phyloP scores from a whole-genome alignment of 2,113 vertebrate genomes.

The Labrus mixtus region DNA sequence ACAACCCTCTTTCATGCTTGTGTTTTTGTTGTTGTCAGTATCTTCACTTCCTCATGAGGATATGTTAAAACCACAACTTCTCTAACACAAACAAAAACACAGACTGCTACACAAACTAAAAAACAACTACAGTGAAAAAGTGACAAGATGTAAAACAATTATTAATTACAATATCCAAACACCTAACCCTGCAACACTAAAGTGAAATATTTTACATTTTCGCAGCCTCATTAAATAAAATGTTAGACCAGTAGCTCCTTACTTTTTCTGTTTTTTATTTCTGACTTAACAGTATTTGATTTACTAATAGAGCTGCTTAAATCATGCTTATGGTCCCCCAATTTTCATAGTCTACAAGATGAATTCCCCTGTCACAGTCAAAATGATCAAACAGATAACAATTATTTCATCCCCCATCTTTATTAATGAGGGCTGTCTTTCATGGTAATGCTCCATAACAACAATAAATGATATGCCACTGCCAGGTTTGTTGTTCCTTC shows the following conservation, averaged over 20 bases:
- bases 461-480: slow-evolving; percentile 86
- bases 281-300: slow-evolving; percentile 72
- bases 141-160: slow-evolving; percentile 18
- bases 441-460: slow-evolving; percentile 86
- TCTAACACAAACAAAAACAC: slow-evolving; percentile 67
- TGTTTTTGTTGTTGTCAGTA: slow-evolving; percentile 61
- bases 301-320: slow-evolving; percentile 85
- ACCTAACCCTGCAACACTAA: slow-evolving; percentile 12
- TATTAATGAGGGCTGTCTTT: slow-evolving; percentile 89
- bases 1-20: slow-evolving; percentile 39
- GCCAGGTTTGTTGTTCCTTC: slow-evolving; percentile 81
- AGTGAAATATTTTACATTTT: slow-evolving; percentile 8
- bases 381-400: slow-evolving; percentile 90
- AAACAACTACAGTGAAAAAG: neutral
- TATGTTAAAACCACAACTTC: slow-evolving; percentile 82
- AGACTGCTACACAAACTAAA: slow-evolving; percentile 5
- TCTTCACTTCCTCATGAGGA: slow-evolving; percentile 82
- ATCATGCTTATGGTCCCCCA: slow-evolving; percentile 85
- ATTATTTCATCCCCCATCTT: slow-evolving; percentile 87
- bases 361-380: slow-evolving; percentile 86
- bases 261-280: slow-evolving; percentile 12
- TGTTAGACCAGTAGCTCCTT: neutral
- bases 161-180: slow-evolving; percentile 1
- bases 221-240: slow-evolving; percentile 7
- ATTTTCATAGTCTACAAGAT: slow-evolving; percentile 85